Evolutionary conservation across 2,797 vertebrate species (phyloP).

Genomic region (Cottoperca gobio): DNA sequence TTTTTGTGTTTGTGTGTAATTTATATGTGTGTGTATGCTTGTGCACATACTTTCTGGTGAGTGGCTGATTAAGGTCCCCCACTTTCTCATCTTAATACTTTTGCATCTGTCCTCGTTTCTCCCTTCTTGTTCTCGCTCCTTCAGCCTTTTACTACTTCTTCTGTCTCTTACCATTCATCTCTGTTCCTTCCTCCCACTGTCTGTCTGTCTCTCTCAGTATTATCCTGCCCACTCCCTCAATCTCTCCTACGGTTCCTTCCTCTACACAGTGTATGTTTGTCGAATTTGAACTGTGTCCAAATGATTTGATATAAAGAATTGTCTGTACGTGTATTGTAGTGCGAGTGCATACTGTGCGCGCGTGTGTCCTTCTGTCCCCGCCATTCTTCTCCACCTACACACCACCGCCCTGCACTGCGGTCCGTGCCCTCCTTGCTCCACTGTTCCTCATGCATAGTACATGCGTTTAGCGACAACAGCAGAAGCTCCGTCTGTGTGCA

Average conservation of each 20-base stretch:
- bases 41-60: constrained; percentile 2
- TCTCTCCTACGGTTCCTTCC: neutral
- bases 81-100: constrained; percentile 68
- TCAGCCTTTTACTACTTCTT: constrained; percentile 41
- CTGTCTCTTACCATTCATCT: constrained; percentile 43
- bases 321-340: neutral
- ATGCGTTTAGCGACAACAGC: constrained; percentile 42
- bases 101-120: constrained; percentile 39
- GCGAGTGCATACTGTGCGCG: neutral
- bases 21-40: neutral
- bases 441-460: constrained; percentile 40
- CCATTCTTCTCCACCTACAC: constrained; percentile 41
- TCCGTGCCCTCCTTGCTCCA: constrained; percentile 19
- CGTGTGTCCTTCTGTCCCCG: constrained; percentile 8
- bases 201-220: constrained; percentile 22
- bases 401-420: neutral
- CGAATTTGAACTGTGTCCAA: constrained; percentile 16
- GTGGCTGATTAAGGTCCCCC: constrained; percentile 73
- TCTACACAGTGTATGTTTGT: neutral
- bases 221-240: constrained; percentile 3
- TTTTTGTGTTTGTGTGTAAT: constrained; percentile 26
- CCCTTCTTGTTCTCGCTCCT: constrained; percentile 28
- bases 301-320: neutral
- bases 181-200: constrained; percentile 22
- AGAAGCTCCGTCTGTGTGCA: constrained; percentile 28